Conservation (phyloP, 2,797 vertebrate genomes). For the Clarias platycephalus region DNA sequence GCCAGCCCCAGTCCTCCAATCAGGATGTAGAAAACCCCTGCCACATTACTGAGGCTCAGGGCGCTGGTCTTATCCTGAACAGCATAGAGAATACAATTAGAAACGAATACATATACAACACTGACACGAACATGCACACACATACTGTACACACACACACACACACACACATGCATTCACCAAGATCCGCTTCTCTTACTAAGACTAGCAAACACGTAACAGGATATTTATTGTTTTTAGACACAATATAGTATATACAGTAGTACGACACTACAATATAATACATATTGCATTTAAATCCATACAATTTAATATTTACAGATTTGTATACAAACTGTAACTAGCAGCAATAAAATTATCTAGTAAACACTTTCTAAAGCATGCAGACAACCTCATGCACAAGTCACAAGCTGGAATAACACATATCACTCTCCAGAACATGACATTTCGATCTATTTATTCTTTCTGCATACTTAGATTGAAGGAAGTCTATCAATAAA, state of each 20-base stretch:
- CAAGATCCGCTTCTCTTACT: background rate
- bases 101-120: background rate
- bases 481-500: slow-evolving; percentile 15
- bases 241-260: slow-evolving; percentile 1
- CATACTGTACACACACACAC: slow-evolving; percentile 4
- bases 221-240: slow-evolving; percentile 16
- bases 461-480: slow-evolving; percentile 22
- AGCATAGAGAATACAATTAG: slow-evolving; percentile 50
- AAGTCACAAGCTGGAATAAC: slow-evolving; percentile 51
- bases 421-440: slow-evolving; percentile 40
- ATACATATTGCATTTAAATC: background rate
- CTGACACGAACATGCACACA: slow-evolving; percentile 10
- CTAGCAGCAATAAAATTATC: background rate
- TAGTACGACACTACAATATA: background rate
- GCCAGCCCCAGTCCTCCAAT: slow-evolving; percentile 97
- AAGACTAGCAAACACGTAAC: background rate
- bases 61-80: slow-evolving; percentile 96
- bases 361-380: slow-evolving; percentile 37
- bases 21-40: slow-evolving; percentile 97
- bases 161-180: slow-evolving; percentile 22
- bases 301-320: background rate
- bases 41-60: slow-evolving; percentile 95
- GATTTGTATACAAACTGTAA: background rate
- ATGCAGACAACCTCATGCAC: slow-evolving; percentile 63
- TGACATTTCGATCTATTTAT: slow-evolving; percentile 9